Evolutionary conservation across 2,888 invertebrate genomes (phyloP).

Genomic region (Lampropteryx suffumata): DNA sequence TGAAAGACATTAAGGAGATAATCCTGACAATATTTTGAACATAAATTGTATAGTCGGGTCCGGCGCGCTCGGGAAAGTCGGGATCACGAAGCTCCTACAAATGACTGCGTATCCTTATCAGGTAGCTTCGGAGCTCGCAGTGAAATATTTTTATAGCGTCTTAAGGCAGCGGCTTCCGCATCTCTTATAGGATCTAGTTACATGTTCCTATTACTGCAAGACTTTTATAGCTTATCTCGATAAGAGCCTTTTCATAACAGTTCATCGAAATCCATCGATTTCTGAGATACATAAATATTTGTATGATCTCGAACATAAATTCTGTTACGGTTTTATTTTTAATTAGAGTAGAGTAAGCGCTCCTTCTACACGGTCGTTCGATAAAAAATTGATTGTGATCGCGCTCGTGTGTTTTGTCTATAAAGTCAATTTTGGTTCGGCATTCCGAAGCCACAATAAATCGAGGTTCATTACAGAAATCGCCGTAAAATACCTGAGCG

Average conservation of each 20-base stretch:
- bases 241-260: conserved; percentile 44
- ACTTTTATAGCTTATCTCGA: conserved; percentile 46
- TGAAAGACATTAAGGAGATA: conserved; percentile 56
- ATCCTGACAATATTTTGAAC: conserved; percentile 56
- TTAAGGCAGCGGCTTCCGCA: conserved; percentile 69
- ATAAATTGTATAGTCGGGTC: conserved; percentile 59
- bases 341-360: conserved; percentile 55
- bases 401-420: conserved; percentile 64
- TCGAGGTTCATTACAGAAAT: conserved; percentile 78
- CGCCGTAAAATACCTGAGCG: conserved; percentile 75
- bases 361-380: conserved; percentile 50
- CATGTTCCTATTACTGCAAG: conserved; percentile 61
- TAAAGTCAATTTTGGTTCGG: conserved; percentile 64
- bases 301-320: conserved; percentile 55
- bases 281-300: conserved; percentile 53
- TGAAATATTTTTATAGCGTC: conserved; percentile 77
- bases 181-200: conserved; percentile 66
- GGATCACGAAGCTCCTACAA: conserved; percentile 68
- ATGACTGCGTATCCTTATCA: conserved; percentile 77
- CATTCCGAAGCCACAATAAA: conserved; percentile 70
- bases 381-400: conserved; percentile 62
- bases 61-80: conserved; percentile 50
- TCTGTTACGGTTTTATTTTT: conserved; percentile 59
- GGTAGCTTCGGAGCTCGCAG: conserved; percentile 69
- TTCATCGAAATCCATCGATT: conserved; percentile 32